Conservation (phyloP, 2,888 invertebrate species). For the Drepana falcataria region DNA sequence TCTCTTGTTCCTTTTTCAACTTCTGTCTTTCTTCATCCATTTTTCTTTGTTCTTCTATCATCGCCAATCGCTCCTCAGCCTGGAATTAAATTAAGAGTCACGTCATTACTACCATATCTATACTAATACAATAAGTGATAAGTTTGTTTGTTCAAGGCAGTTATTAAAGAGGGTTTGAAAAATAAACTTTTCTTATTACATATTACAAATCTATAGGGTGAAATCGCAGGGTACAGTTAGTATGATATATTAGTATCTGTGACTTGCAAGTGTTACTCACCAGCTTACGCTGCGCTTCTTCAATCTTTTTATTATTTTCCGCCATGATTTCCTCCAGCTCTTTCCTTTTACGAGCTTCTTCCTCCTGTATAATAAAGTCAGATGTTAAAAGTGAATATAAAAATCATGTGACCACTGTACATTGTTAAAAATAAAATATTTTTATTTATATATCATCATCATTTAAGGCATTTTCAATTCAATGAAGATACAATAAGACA, state of each 20-base stretch:
- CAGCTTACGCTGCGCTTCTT: slow-evolving; percentile 97
- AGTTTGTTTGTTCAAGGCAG: no score
- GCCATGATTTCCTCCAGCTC: slow-evolving; percentile 97
- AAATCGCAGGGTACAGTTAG: no score
- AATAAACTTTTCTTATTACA: no score
- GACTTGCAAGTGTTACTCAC: slow-evolving; percentile 74
- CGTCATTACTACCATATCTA: no score
- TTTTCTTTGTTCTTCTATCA: slow-evolving; percentile 97
- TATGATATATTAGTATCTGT: no score
- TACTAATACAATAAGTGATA: no score
- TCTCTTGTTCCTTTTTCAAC: slow-evolving; percentile 95
- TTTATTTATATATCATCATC: background rate
- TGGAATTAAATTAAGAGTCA: slow-evolving; percentile 47
- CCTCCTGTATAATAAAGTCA: slow-evolving; percentile 90
- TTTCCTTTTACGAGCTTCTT: slow-evolving; percentile 96
- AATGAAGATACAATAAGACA: background rate
- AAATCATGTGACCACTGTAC: slow-evolving; percentile 16
- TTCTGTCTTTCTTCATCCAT: slow-evolving; percentile 97
- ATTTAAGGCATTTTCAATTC: background rate
- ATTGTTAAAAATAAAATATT: background rate
- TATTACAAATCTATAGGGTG: no score
- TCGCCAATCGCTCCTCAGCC: slow-evolving; percentile 97
- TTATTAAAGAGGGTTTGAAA: no score
- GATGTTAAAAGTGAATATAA: slow-evolving; percentile 50
- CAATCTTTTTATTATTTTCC: slow-evolving; percentile 98